phyloP scores from a whole-genome alignment of 37 sponge, comb jelly and placozoan genomes.

The Corticium candelabrum region DNA sequence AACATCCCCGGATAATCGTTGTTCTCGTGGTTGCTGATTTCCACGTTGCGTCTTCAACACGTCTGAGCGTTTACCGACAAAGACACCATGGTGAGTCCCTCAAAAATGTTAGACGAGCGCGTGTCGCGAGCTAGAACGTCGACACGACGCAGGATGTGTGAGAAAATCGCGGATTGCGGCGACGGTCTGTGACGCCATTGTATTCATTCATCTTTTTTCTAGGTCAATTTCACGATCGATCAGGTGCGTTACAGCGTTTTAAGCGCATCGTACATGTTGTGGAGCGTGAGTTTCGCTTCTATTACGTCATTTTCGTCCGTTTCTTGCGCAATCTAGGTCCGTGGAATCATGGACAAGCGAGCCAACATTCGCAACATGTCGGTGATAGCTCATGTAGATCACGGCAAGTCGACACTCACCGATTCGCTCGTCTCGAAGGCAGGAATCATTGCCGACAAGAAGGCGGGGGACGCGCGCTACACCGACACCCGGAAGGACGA shows the following conservation, averaged over 20 bases:
- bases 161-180: no score
- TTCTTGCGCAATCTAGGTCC: slow-evolving; percentile 44
- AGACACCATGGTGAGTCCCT: no score
- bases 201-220: neutral
- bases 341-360: slow-evolving; percentile 97
- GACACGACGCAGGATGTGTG: no score
- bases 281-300: neutral
- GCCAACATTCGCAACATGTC: slow-evolving; percentile 99
- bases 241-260: slow-evolving; percentile 39
- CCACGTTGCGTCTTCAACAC: no score
- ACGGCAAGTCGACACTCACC: slow-evolving; percentile 97
- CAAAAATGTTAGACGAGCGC: no score
- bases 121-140: no score
- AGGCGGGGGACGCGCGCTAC: slow-evolving; percentile 90
- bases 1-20: no score
- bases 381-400: slow-evolving; percentile 98
- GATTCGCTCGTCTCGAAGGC: slow-evolving; percentile 98
- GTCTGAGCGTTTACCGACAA: no score
- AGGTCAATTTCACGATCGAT: slow-evolving; percentile 92
- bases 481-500: slow-evolving; percentile 99
- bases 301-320: neutral
- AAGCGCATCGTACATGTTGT: neutral
- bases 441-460: slow-evolving; percentile 88
- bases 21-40: no score
- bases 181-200: neutral